phyloP scores from a whole-genome alignment of 2,113 vertebrate genomes.

The Caloenas nicobarica region DNA sequence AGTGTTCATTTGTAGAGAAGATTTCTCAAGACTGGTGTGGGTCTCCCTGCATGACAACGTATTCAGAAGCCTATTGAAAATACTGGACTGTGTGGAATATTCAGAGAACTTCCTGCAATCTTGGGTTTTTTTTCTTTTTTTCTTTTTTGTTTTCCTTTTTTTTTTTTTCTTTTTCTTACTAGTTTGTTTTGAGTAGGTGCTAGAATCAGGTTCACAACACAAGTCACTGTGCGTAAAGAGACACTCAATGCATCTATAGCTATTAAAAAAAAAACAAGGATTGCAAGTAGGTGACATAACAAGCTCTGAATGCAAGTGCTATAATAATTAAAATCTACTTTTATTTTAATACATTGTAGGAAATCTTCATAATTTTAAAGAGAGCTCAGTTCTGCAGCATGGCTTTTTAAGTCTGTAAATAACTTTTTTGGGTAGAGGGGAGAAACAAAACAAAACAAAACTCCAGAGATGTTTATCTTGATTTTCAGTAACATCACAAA shows the following conservation, averaged over 20 bases:
- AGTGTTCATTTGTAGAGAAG: constrained; percentile 90
- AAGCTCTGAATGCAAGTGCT: constrained; percentile 93
- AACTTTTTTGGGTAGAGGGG: constrained; percentile 81
- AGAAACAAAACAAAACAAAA: constrained; percentile 76
- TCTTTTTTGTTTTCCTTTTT: neutral
- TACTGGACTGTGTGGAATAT: constrained; percentile 74
- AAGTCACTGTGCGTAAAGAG: constrained; percentile 88
- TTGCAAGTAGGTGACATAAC: constrained; percentile 82
- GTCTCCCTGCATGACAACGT: constrained; percentile 92
- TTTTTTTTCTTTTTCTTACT: constrained; percentile 35
- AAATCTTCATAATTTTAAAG: constrained; percentile 95
- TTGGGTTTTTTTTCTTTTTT: neutral
- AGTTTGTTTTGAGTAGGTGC: constrained; percentile 85
- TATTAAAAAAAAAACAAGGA: constrained; percentile 68
- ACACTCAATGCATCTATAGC: constrained; percentile 69
- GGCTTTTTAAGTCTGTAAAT: constrained; percentile 99
- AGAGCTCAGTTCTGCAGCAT: constrained; percentile 90
- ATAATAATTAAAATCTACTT: constrained; percentile 95
- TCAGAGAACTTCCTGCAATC: constrained; percentile 82
- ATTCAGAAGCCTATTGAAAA: constrained; percentile 74
- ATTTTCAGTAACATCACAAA: constrained; percentile 86
- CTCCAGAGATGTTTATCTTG: constrained; percentile 75
- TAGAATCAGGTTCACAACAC: constrained; percentile 86
- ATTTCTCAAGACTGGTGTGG: constrained; percentile 82
- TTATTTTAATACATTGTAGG: constrained; percentile 99